A percentile compares a stretch with the other conserved stretches of the same genome.
Conservation (phyloP, 2,113 vertebrate species). For the Oncorhynchus gorbuscha region DNA sequence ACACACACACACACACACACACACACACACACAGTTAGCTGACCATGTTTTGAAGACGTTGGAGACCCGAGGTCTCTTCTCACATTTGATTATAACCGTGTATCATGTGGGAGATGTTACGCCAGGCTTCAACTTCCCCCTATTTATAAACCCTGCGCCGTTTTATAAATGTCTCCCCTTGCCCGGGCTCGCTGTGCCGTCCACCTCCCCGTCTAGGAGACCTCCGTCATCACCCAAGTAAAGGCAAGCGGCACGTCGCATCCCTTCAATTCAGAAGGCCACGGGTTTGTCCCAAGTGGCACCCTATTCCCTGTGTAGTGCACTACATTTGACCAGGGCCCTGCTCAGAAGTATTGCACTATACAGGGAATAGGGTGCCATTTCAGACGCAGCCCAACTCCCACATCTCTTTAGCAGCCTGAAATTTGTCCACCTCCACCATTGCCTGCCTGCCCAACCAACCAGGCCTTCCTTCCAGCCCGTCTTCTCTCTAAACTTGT, state of each 20-base stretch:
- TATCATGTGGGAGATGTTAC: slow-evolving; percentile 37
- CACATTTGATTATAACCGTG: slow-evolving; percentile 50
- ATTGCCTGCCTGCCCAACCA: neutral
- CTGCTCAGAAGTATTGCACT: no score
- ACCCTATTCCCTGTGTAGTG: no score
- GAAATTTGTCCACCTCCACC: neutral
- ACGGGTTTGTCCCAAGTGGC: no score
- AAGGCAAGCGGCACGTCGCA: neutral
- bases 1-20: no score
- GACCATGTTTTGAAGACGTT: slow-evolving; percentile 11
- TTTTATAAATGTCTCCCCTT: slow-evolving; percentile 44
- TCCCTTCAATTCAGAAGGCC: no score
- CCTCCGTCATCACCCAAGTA: neutral
- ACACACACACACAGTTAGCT: no score
- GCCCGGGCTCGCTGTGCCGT: slow-evolving; percentile 15
- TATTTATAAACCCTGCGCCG: slow-evolving; percentile 57
- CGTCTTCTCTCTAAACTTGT: neutral
- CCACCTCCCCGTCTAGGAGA: slow-evolving; percentile 36
- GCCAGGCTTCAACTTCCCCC: slow-evolving; percentile 36
- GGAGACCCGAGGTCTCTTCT: slow-evolving; percentile 31
- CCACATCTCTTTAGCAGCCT: neutral
- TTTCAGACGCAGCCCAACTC: neutral
- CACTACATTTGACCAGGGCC: no score
- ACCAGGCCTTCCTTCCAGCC: neutral
- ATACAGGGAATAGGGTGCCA: no score